Percentiles rank a stretch among this genome's conserved stretches.
These are phyloP conservation scores for Myoxocephalus aenaeus DNA, from an alignment of 2,797 vertebrate species.

Conservation along the genomic window DNA sequence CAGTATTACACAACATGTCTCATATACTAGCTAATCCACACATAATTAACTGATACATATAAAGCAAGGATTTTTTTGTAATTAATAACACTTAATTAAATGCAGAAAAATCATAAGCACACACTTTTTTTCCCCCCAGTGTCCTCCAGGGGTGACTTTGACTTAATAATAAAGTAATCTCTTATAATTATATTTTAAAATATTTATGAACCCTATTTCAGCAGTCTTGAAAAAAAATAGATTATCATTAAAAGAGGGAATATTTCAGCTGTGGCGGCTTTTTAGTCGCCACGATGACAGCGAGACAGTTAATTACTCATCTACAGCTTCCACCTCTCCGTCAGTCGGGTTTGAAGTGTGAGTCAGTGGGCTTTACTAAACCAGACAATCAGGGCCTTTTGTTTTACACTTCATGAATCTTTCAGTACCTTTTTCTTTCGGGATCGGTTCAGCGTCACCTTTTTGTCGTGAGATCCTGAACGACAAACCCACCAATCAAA, in stretches of 20 bases:
- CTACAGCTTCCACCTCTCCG: conserved; percentile 6
- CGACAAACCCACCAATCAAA: conserved; percentile 16
- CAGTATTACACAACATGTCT: not conserved
- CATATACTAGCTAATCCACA: not conserved
- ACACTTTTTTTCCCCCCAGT: not conserved
- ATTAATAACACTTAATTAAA: conserved; percentile 43
- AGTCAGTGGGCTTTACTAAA: conserved; percentile 14
- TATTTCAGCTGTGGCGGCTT: conserved; percentile 29
- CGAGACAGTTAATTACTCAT: not conserved
- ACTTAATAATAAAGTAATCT: conserved; percentile 66
- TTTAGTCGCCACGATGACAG: conserved; percentile 13
- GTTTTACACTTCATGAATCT: conserved; percentile 46
- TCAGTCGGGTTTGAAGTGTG: conserved; percentile 25
- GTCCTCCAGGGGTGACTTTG: conserved; percentile 51
- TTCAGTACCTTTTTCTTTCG: conserved; percentile 28
- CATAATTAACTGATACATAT: conserved; percentile 18
- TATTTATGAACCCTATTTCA: conserved; percentile 71
- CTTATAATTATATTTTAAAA: conserved; percentile 75
- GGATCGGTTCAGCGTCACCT: conserved; percentile 35
- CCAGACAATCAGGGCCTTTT: conserved; percentile 52
- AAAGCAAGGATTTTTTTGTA: conserved; percentile 1
- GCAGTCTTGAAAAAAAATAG: conserved; percentile 46
- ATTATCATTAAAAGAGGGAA: conserved; percentile 38
- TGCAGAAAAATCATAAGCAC: conserved; percentile 37
- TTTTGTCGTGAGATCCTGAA: conserved; percentile 41